These are phyloP conservation scores for Apodemia hepburni DNA, from an alignment of 2,888 invertebrate genomes.

Conservation along the genomic window DNA sequence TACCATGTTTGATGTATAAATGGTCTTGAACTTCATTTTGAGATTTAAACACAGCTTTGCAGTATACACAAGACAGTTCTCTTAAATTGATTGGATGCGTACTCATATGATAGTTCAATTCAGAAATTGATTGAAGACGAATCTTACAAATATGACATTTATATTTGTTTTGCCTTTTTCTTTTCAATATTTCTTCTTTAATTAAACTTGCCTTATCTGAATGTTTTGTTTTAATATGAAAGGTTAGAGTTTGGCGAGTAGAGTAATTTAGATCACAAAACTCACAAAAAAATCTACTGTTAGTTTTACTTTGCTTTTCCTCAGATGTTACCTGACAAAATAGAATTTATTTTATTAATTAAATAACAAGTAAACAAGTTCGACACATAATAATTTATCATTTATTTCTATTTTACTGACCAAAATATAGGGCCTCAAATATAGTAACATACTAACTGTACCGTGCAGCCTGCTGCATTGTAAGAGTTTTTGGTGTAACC, in stretches of 20 bases:
- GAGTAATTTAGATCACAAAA: constrained; percentile 43
- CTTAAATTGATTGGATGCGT: constrained; percentile 31
- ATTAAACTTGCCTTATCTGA: constrained; percentile 31
- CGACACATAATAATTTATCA: too few relatives aligned
- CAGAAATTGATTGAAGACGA: constrained; percentile 29
- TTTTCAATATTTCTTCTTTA: constrained; percentile 30
- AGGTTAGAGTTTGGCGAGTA: constrained; percentile 36
- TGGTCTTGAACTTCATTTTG: constrained; percentile 33
- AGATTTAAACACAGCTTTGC: constrained; percentile 36
- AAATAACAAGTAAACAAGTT: too few relatives aligned
- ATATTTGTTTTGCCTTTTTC: constrained; percentile 34
- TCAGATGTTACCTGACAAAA: constrained; percentile 27
- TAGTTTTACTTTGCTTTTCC: constrained; percentile 35
- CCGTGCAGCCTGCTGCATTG: too few relatives aligned
- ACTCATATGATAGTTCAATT: constrained; percentile 36
- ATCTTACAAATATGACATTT: constrained; percentile 41
- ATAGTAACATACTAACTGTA: too few relatives aligned
- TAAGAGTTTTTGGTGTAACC: too few relatives aligned
- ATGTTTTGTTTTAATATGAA: constrained; percentile 41
- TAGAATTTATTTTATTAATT: too few relatives aligned
- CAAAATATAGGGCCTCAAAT: too few relatives aligned
- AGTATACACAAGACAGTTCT: constrained; percentile 35
- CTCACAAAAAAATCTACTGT: constrained; percentile 37
- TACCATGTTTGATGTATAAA: constrained; percentile 33
- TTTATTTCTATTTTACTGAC: too few relatives aligned